Percentiles rank a stretch among this genome's conserved stretches.
Conservation (phyloP, 2,888 invertebrate species). For the Entomobrya proxima region DNA sequence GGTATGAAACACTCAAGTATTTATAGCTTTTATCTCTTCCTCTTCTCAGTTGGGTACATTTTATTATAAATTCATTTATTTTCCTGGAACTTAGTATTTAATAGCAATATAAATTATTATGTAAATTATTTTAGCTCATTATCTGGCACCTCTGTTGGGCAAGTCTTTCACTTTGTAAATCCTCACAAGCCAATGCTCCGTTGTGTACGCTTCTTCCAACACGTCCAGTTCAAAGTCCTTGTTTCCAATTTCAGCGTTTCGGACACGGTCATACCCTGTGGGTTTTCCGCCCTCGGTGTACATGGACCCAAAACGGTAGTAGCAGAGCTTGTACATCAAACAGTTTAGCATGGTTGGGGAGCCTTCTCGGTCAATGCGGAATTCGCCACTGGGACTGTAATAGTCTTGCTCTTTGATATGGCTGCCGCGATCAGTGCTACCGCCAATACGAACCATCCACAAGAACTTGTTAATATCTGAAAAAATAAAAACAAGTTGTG, state of each 20-base stretch:
- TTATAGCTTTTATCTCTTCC: too few species aligned
- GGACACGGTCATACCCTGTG: constrained; percentile 96
- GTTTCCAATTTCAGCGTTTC: constrained; percentile 98
- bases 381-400: constrained; percentile 96
- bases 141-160: constrained; percentile 85
- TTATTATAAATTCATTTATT: too few species aligned
- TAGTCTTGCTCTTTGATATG: constrained; percentile 98
- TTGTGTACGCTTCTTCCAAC: constrained; percentile 99
- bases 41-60: too few species aligned
- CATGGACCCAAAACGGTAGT: constrained; percentile 97
- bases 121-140: constrained; percentile 40
- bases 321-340: constrained; percentile 99
- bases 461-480: constrained; percentile 99
- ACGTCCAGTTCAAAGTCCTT: constrained; percentile 98
- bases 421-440: constrained; percentile 94
- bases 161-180: constrained; percentile 98
- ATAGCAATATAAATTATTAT: too few species aligned
- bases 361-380: constrained; percentile 96
- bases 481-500: too few species aligned
- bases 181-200: constrained; percentile 99
- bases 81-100: too few species aligned
- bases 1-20: too few species aligned
- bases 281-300: constrained; percentile 96
- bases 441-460: constrained; percentile 99
- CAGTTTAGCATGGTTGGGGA: constrained; percentile 94